Base-by-base conservation (phyloP, 2,797 vertebrate genomes). In the Hydrolagus colliei region DNA sequence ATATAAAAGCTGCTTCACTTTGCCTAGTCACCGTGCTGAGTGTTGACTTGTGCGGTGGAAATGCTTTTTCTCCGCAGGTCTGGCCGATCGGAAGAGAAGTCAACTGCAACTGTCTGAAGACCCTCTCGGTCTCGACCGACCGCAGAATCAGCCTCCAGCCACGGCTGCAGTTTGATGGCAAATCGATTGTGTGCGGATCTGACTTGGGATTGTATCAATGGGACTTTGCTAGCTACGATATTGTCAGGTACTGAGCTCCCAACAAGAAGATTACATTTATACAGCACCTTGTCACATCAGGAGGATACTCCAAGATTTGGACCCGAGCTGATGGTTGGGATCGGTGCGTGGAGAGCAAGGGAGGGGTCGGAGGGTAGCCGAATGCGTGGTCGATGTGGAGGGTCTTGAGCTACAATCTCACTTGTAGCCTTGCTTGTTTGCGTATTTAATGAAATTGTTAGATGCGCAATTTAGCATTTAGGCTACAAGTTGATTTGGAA, bases 71-170 rank as follows among this genome's bases (percentile, higher is more conserved):
- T 87, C 72, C 92, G 20, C 90, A 99, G 98, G 96, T 99, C 86
- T 99, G 98, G 98, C 98, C 98, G 82, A 95, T 99, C 89, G 97
- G 98, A 86, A 93, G 97, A 92, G 98, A 99, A 92, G 98, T 99
- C 89, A 99, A 99, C 92, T 98, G 98, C 86, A 98, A 96, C 89
- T 99, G 98, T 89, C 92, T 99, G 90, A 99, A 96, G 92, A 99
- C 98, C 0, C 90, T 99, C 88, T 95, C 95, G 0, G 98, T 99
- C 87, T 99, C 97, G 0, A 97, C 98, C 90, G 95, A 99, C 87
- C 96, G 97, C 88, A 98, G 97, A 90, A 97, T 99, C 88, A 96
- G 95, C 87, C 91, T 99, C 0, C 98, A 99, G 93, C 98, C 98
- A 14, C 95, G 96, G 78, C 94, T 99, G 89, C 98, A 99, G 92